phyloP scores from a whole-genome alignment of 2,888 invertebrate species.

The Caenorhabditis sp. region DNA sequence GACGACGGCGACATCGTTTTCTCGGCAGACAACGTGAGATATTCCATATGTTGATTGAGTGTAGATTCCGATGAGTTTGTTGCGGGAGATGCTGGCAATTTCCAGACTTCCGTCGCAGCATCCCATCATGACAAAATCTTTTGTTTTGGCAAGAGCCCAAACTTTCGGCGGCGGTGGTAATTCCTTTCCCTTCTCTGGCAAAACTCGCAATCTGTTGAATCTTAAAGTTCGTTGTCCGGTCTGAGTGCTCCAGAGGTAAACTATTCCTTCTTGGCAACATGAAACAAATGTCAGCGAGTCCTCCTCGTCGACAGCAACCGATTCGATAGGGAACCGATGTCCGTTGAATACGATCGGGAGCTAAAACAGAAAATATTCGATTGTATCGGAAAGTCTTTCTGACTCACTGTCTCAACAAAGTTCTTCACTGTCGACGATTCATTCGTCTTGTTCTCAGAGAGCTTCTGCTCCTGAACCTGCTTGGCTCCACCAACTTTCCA shows the following conservation, averaged over 20 bases:
- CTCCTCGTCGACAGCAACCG: slow-evolving; percentile 37
- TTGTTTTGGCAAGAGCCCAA: slow-evolving; percentile 68
- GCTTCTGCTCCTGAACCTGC: slow-evolving; percentile 24
- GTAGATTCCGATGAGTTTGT: slow-evolving; percentile 70
- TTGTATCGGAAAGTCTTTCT: not conserved
- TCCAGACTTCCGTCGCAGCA: slow-evolving; percentile 79
- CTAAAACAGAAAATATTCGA: slow-evolving; percentile 46
- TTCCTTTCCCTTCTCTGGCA: slow-evolving; percentile 43
- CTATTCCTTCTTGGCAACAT: slow-evolving; percentile 74
- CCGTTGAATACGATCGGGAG: slow-evolving; percentile 72
- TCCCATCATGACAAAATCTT: slow-evolving; percentile 69
- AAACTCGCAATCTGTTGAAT: slow-evolving; percentile 50
- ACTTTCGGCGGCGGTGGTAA: slow-evolving; percentile 59
- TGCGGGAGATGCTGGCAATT: slow-evolving; percentile 65
- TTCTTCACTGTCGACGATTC: slow-evolving; percentile 1
- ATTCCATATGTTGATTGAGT: slow-evolving; percentile 58
- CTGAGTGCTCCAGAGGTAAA: slow-evolving; percentile 71
- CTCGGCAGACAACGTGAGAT: slow-evolving; percentile 52
- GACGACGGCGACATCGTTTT: slow-evolving; percentile 68
- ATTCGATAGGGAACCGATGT: slow-evolving; percentile 77
- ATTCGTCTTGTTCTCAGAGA: not conserved
- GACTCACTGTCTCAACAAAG: slow-evolving; percentile 45
- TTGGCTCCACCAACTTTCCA: slow-evolving; percentile 51
- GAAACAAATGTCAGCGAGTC: slow-evolving; percentile 66
- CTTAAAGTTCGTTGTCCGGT: slow-evolving; percentile 60